Conservation (phyloP, 1,140 invertebrate genomes). For the Lordiphosa mommai region DNA sequence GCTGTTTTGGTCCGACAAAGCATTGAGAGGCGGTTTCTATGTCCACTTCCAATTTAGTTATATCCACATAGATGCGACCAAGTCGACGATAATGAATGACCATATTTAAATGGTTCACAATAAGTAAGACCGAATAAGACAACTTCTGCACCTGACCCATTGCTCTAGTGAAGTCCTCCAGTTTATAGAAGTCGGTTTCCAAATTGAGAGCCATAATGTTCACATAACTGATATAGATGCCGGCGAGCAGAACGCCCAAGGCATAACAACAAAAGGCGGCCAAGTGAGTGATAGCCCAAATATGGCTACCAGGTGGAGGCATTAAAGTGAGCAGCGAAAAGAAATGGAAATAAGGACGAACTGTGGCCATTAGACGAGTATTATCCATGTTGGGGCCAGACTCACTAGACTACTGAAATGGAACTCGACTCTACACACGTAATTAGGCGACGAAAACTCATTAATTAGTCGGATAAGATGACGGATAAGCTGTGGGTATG, state of each 20-base stretch:
- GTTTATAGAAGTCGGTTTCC: constrained; percentile 13
- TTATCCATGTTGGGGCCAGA: constrained; percentile 5
- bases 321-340: constrained; percentile 36
- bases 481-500: neutral
- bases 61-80: constrained; percentile 16
- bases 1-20: constrained; percentile 5
- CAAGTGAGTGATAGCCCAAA: neutral
- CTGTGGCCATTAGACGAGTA: constrained; percentile 24
- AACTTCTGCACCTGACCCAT: constrained; percentile 42
- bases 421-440: neutral
- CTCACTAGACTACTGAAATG: neutral
- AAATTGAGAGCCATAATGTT: constrained; percentile 16
- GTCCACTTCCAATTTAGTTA: constrained; percentile 16
- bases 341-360: constrained; percentile 42
- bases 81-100: constrained; percentile 19
- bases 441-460: constrained; percentile 1
- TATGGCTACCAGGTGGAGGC: constrained; percentile 33
- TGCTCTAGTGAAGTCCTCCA: constrained; percentile 41
- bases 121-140: neutral
- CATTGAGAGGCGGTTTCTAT: constrained; percentile 15
- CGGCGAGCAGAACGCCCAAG: constrained; percentile 1
- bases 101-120: constrained; percentile 24
- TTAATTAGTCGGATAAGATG: constrained; percentile 33
- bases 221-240: neutral
- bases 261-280: constrained; percentile 21